Evolutionary conservation across 2,797 vertebrate species (phyloP).

Genomic region (Varecia variegata): DNA sequence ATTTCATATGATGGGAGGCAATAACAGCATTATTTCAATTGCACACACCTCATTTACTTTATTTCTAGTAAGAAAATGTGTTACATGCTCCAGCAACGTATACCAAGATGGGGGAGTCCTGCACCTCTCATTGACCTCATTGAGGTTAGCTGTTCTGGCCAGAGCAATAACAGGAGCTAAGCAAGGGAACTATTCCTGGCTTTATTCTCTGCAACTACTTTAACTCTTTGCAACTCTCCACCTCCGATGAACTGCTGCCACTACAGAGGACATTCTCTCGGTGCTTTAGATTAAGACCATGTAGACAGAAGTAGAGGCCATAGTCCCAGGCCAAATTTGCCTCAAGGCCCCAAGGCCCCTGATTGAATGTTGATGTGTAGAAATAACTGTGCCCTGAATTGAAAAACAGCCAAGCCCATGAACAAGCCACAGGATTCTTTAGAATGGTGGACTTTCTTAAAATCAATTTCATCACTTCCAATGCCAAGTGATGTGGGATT

Average conservation of each 20-base stretch:
- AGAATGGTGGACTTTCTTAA: not conserved
- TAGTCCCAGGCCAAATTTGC: too few species aligned
- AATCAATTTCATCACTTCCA: slow-evolving; percentile 12
- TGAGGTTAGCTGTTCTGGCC: not conserved
- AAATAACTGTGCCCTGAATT: not conserved
- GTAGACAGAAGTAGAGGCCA: not conserved
- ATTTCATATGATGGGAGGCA: not conserved
- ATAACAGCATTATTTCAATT: not conserved
- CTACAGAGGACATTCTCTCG: not conserved
- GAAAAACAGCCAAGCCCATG: not conserved
- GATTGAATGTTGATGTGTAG: not conserved
- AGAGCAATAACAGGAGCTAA: not conserved
- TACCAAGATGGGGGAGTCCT: not conserved
- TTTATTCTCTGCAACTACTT: not conserved
- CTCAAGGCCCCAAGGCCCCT: not conserved
- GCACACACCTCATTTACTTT: not conserved
- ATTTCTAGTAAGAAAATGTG: not conserved
- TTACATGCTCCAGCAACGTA: not conserved
- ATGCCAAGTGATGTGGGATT: not conserved
- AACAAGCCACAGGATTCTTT: not conserved
- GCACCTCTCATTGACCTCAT: not conserved
- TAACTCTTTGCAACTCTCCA: not conserved
- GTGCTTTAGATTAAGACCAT: not conserved
- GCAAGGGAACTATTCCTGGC: not conserved
- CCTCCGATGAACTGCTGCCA: not conserved